Percentiles rank a stretch among this genome's conserved stretches.
Conservation (phyloP, 92 coral and sea anemone species). For the Parazoanthus swiftii region DNA sequence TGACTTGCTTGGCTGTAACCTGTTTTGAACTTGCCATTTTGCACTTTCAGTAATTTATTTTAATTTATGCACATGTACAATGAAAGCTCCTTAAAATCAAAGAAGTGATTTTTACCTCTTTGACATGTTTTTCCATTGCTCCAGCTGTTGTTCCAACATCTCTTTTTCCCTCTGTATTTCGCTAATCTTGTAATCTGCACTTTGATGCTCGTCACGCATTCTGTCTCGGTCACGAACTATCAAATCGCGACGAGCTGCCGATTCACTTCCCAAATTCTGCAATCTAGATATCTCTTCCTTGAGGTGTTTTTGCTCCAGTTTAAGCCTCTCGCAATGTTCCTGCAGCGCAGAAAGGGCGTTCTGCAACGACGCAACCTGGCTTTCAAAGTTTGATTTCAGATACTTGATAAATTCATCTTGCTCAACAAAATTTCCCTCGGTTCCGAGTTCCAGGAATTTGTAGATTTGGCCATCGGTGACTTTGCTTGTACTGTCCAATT, state of each 20-base stretch:
- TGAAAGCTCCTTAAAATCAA: too few relatives aligned
- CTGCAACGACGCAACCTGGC: conserved; percentile 8
- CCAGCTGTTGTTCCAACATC: not conserved
- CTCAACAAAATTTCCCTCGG: not conserved
- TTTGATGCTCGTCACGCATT: conserved; percentile 12
- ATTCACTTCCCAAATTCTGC: conserved; percentile 7
- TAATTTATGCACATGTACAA: too few relatives aligned
- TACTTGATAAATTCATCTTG: conserved; percentile 23
- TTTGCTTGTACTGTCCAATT: not conserved
- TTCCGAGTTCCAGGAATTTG: not conserved
- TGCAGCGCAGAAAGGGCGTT: conserved; percentile 34
- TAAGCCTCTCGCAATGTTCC: conserved; percentile 33
- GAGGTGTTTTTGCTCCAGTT: conserved; percentile 26
- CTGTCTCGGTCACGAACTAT: conserved; percentile 8
- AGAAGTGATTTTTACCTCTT: not conserved
- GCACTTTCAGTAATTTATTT: too few relatives aligned
- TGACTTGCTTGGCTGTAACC: too few relatives aligned
- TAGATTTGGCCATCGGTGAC: not conserved
- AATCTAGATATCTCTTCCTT: conserved; percentile 31
- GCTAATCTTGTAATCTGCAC: not conserved
- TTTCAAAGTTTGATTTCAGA: conserved; percentile 25
- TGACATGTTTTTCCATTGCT: not conserved
- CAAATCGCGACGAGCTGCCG: not conserved
- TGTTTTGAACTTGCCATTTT: too few relatives aligned
- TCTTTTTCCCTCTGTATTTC: conserved; percentile 21